These are phyloP conservation scores for Aptenodytes patagonicus DNA, from an alignment of 2,113 vertebrate species.

Conservation along the genomic window DNA sequence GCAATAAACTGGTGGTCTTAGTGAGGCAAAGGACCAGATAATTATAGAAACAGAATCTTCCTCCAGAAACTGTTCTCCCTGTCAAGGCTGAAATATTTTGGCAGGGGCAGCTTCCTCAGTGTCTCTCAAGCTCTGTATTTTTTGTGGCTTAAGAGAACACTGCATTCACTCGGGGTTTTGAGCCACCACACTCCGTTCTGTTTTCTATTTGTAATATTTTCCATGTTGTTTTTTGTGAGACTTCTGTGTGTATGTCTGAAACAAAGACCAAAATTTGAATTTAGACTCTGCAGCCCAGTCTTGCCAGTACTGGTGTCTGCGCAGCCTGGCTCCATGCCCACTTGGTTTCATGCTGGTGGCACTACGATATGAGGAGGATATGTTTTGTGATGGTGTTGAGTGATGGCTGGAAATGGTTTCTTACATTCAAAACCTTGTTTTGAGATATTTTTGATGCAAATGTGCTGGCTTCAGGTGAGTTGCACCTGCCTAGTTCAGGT, in stretches of 20 bases:
- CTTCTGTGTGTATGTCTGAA: constrained; percentile 6
- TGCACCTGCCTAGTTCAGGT: background rate
- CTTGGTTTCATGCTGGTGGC: background rate
- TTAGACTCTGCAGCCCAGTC: background rate
- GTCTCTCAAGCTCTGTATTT: constrained; percentile 14
- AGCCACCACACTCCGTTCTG: constrained; percentile 19
- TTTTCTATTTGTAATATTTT: constrained; percentile 56
- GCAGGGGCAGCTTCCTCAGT: constrained; percentile 34
- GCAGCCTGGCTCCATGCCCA: background rate
- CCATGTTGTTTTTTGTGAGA: background rate
- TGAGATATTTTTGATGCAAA: background rate
- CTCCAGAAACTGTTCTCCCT: constrained; percentile 30
- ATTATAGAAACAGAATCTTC: constrained; percentile 52
- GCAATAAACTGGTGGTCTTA: constrained; percentile 8
- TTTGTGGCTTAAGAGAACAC: constrained; percentile 43
- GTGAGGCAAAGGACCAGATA: constrained; percentile 12
- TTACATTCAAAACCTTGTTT: background rate
- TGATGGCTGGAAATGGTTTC: background rate
- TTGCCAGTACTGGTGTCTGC: background rate
- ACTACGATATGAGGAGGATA: background rate
- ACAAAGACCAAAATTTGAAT: constrained; percentile 3
- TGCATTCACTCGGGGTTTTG: constrained; percentile 17
- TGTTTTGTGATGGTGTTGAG: background rate
- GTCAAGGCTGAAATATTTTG: constrained; percentile 53
- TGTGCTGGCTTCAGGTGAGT: background rate